Evolutionary conservation across 2,797 vertebrate genomes (phyloP), one percentile per base, ranked within the genome.

Genomic region (Myiothlypis chrysogaster): DNA sequence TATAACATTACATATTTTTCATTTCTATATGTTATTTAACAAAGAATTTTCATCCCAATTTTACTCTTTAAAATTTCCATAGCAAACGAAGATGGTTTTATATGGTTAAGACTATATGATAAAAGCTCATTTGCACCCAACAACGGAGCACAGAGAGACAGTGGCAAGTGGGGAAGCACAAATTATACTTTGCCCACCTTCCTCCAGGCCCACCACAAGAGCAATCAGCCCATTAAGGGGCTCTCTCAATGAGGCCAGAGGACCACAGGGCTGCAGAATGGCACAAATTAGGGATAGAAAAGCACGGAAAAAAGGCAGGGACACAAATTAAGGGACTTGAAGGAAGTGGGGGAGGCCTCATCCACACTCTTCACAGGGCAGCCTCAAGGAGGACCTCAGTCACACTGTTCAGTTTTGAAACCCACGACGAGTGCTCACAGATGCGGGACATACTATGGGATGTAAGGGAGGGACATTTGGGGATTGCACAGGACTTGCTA

Each of bases 341-440:
- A 50, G 15, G 27, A 49, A 50, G 5, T 8, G 2, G 49, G 1
- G 8, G 13, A 77, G 4, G 10, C 6, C 23, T 23, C 14, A 35
- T 7, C 34, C 25, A 61, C 27, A 46, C 7, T n/a, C 39, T 25
- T 41, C 8, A 34, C 10, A 75, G 14, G 8, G 20, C 28, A 79
- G 46, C 8, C 16, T 6, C 66, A 34, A 53, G 23, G 16, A 87
- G 3, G 50, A 17, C 13, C 18, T n/a, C 39, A 44, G 46, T 17
- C 18, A 19, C 30, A 28, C 5, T 4, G 7, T 7, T 44, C 37
- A 34, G 25, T 11, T 72, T n/a, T 37, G 35, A 85, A 94, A 82
- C 8, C 6, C 19, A 76, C 12, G 24, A 32, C 0, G 0, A 69
- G 15, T 8, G 19, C 16, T 28, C 34, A n/a, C 2, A 4, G 9